Percentiles rank a stretch among this genome's conserved stretches.
Conservation (phyloP, 2,888 invertebrate species). For the Phoenoteleia sp. region DNA sequence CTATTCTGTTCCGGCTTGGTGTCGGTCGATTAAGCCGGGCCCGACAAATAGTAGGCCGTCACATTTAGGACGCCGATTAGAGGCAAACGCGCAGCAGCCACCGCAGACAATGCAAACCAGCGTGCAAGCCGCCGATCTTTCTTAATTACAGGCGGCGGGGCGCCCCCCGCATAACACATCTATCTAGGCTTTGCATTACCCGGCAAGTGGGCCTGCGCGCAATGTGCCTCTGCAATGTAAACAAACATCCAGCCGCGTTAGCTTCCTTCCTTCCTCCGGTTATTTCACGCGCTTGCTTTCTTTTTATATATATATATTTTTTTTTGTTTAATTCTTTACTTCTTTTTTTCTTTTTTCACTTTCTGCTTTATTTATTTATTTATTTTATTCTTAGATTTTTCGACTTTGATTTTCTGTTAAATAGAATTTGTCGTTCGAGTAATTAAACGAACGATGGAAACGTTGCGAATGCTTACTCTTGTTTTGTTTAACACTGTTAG, state of each 20-base stretch:
- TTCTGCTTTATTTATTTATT: conserved; percentile 19
- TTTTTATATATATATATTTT: conserved; percentile 39
- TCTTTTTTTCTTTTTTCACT: conserved; percentile 39
- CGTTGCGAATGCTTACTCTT: neutral
- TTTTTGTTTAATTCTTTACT: conserved; percentile 37
- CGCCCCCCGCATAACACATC: conserved; percentile 78
- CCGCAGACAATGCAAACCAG: conserved; percentile 87
- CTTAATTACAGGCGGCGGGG: conserved; percentile 83
- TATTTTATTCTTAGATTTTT: no score
- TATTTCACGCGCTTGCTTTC: conserved; percentile 22
- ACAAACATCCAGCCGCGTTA: conserved; percentile 86
- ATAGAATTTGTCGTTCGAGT: conserved; percentile 18
- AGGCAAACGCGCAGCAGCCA: conserved; percentile 86
- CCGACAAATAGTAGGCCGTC: conserved; percentile 82
- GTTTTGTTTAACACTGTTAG: neutral
- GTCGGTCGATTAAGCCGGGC: conserved; percentile 81
- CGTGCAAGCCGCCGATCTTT: conserved; percentile 83
- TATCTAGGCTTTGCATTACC: conserved; percentile 85
- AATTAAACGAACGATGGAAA: neutral
- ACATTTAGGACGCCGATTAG: conserved; percentile 84
- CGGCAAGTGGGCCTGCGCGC: conserved; percentile 86
- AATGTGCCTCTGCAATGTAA: conserved; percentile 87
- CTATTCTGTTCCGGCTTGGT: conserved; percentile 68
- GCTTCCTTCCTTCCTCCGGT: conserved; percentile 75
- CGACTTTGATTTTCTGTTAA: no score